Percentiles rank a stretch among this genome's conserved stretches.
Evolutionary conservation across 1,140 invertebrate species (phyloP).

Genomic region (Aphidius gifuensis): DNA sequence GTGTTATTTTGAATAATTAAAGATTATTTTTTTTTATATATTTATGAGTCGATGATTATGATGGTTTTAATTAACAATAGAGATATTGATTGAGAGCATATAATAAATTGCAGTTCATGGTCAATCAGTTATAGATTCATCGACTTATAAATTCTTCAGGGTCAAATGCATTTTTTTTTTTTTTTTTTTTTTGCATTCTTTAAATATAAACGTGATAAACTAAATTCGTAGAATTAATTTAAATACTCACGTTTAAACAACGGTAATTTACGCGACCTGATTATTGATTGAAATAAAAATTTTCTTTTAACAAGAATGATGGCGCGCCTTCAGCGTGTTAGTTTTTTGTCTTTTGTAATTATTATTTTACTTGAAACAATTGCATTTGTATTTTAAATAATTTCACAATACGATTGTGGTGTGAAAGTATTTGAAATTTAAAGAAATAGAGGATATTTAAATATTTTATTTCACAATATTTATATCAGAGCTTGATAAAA

Average conservation of each 20-base stretch:
- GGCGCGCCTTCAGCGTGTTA: no score
- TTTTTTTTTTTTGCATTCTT: constrained; percentile 6
- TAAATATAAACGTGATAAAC: not conserved
- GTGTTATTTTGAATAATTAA: no score
- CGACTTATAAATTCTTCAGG: not conserved
- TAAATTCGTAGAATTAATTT: constrained; percentile 22
- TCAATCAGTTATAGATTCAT: constrained; percentile 13
- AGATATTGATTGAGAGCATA: constrained; percentile 4
- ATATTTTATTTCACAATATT: no score
- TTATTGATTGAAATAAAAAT: constrained; percentile 7
- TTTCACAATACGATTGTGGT: no score
- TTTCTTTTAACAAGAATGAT: not conserved
- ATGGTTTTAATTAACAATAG: not conserved
- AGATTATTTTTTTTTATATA: not conserved
- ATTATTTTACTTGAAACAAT: no score
- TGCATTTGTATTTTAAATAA: no score
- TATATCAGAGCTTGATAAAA: no score
- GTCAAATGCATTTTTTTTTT: constrained; percentile 1
- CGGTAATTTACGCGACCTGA: constrained; percentile 27
- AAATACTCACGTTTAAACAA: constrained; percentile 26
- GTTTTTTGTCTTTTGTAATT: no score
- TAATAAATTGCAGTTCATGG: constrained; percentile 21
- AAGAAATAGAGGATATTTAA: no score
- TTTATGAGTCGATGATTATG: not conserved
- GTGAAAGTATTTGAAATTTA: no score